These are phyloP conservation scores for Labia minor DNA, from an alignment of 2,888 invertebrate genomes.

Conservation along the genomic window DNA sequence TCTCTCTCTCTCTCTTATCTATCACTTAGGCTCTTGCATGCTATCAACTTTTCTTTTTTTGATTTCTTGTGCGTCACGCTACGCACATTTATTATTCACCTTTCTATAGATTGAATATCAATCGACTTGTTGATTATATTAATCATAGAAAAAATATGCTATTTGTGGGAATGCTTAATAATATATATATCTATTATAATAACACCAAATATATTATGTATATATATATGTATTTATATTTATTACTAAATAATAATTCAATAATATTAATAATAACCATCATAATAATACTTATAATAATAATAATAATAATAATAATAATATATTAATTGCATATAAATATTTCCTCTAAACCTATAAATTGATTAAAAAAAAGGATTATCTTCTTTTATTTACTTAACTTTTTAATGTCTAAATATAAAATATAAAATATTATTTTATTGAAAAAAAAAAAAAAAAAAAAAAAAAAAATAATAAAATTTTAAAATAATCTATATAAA, in stretches of 20 bases:
- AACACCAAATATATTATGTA: not conserved
- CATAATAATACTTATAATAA: not conserved
- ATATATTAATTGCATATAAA: conserved; percentile 16
- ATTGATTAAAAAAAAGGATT: no score
- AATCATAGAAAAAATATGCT: not conserved
- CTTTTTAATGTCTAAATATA: no score
- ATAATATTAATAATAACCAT: conserved; percentile 16
- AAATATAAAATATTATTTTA: no score
- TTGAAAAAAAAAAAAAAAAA: no score
- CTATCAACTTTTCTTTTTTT: not conserved
- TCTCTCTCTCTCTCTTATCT: no score
- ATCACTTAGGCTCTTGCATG: conserved; percentile 1
- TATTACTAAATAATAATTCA: not conserved
- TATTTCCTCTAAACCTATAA: not conserved
- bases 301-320: conserved; percentile 18
- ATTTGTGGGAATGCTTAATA: not conserved
- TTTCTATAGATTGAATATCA: not conserved
- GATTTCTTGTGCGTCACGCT: not conserved
- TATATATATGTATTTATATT: not conserved
- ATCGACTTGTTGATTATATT: no score
- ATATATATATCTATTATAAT: not conserved
- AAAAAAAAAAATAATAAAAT: no score
- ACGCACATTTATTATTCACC: not conserved
- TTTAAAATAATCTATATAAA: not conserved
- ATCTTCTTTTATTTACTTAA: no score